phyloP scores from a whole-genome alignment of 2,888 invertebrate genomes.

The Chrysolina americana region DNA sequence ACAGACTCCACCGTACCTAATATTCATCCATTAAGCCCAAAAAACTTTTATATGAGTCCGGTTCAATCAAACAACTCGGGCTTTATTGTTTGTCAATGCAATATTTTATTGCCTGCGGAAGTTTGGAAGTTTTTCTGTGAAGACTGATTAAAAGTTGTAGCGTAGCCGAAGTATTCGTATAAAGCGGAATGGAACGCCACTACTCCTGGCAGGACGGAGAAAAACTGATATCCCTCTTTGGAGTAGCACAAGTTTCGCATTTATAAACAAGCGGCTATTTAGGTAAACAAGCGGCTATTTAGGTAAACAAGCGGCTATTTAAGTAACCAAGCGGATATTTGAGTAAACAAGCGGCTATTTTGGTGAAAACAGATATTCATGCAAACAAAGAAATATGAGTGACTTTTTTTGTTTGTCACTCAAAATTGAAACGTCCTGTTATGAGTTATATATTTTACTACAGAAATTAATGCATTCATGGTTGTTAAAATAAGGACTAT shows the following conservation, averaged over 20 bases:
- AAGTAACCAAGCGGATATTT: no score
- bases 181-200: neutral
- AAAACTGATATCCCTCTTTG: neutral
- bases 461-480: no score
- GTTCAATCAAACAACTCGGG: conserved; percentile 44
- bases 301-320: no score
- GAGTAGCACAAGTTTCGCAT: conserved; percentile 24
- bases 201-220: neutral
- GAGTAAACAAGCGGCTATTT: no score
- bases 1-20: conserved; percentile 24
- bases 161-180: conserved; percentile 26
- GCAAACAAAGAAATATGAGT: no score
- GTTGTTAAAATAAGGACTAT: no score
- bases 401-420: no score
- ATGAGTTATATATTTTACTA: no score
- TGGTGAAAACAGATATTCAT: no score
- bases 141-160: conserved; percentile 49
- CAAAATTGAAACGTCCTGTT: no score
- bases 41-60: conserved; percentile 44
- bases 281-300: no score
- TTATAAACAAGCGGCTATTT: no score
- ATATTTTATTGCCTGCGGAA: conserved; percentile 48
- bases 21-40: conserved; percentile 38
- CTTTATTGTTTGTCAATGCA: conserved; percentile 46
- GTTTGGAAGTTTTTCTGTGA: conserved; percentile 41